A percentile compares a stretch with the other conserved stretches of the same genome.
phyloP scores from a whole-genome alignment of 2,113 vertebrate genomes.

The Ochotona curzoniae region DNA sequence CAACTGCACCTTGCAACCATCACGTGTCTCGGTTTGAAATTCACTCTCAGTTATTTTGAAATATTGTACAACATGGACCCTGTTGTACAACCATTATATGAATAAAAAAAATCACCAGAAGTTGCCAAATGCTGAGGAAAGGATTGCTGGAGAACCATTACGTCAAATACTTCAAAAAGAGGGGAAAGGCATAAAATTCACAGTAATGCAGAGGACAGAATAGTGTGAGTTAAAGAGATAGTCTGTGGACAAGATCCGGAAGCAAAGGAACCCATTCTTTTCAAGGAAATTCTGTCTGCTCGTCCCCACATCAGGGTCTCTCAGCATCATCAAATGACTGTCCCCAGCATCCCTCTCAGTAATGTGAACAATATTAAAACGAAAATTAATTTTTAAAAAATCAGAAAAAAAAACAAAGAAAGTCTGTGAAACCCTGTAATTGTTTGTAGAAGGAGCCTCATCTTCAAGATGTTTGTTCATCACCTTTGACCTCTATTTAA shows the following conservation, averaged over 20 bases:
- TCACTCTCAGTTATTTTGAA: not conserved
- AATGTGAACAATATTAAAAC: too few relatives aligned
- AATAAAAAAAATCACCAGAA: slow-evolving; percentile 25
- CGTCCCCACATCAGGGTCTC: too few relatives aligned
- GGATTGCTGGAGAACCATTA: not conserved
- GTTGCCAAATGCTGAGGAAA: not conserved
- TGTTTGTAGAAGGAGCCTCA: not conserved
- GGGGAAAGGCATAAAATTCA: not conserved
- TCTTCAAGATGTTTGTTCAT: not conserved
- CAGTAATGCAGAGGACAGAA: not conserved
- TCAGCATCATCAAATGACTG: too few relatives aligned
- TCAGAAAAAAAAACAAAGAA: not conserved
- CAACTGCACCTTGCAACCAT: not conserved
- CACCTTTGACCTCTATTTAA: not conserved
- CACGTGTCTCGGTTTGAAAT: not conserved
- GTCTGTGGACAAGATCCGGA: not conserved
- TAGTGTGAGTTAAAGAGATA: not conserved
- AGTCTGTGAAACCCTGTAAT: not conserved
- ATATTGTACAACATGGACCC: not conserved
- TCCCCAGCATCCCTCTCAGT: too few relatives aligned
- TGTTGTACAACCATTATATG: not conserved
- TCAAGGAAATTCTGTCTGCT: slow-evolving; percentile 1
- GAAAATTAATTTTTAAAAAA: too few relatives aligned
- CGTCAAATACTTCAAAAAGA: not conserved
- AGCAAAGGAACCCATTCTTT: not conserved